Percentiles rank a stretch among this genome's conserved stretches.
phyloP scores from a whole-genome alignment of 2,888 invertebrate species.

The Pyralis farinalis region DNA sequence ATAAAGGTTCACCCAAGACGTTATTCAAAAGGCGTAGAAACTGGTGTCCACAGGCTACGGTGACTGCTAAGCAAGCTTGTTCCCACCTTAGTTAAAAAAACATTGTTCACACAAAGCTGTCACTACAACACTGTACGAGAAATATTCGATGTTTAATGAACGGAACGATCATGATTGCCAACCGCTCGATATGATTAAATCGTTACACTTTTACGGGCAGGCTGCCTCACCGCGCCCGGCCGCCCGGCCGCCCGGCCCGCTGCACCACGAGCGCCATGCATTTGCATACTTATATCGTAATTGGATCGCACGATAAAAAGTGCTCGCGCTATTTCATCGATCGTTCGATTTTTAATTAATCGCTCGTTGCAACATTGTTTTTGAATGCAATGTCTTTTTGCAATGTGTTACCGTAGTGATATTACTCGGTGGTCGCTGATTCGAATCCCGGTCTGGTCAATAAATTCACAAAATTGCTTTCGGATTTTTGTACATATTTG shows the following conservation, averaged over 20 bases:
- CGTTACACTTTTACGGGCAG: constrained; percentile 60
- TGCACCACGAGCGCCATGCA: constrained; percentile 23
- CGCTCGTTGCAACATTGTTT: neutral
- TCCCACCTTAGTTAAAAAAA: too few species aligned
- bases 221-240: neutral
- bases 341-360: neutral
- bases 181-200: constrained; percentile 43
- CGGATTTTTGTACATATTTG: too few species aligned
- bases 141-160: constrained; percentile 32
- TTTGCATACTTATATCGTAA: constrained; percentile 58
- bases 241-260: too few species aligned
- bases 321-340: neutral
- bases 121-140: constrained; percentile 6
- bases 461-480: too few species aligned
- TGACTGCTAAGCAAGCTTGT: too few species aligned
- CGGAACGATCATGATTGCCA: constrained; percentile 39
- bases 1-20: too few species aligned
- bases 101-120: neutral
- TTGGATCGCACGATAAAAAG: constrained; percentile 10
- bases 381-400: neutral
- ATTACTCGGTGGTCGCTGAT: too few species aligned
- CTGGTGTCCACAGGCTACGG: too few species aligned
- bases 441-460: too few species aligned
- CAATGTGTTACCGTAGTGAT: neutral
- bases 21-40: too few species aligned